Percentiles rank a stretch among this genome's conserved stretches.
These are phyloP conservation scores for Ctenopoma kingsleyae DNA, from an alignment of 2,797 vertebrate species.

Conservation along the genomic window DNA sequence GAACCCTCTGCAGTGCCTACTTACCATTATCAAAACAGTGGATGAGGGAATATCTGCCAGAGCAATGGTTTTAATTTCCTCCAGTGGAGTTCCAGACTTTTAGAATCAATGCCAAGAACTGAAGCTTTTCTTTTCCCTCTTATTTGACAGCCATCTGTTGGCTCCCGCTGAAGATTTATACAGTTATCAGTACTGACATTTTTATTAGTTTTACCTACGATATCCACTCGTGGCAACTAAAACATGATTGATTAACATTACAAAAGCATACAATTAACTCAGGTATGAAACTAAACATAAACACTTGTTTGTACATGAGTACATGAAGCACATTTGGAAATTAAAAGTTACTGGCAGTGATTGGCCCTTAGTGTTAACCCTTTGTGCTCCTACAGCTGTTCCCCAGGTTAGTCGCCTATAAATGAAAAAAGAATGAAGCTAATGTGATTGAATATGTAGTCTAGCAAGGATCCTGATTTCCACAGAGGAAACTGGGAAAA, in stretches of 20 bases:
- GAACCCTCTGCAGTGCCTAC: background rate
- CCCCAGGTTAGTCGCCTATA: background rate
- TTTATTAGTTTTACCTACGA: background rate
- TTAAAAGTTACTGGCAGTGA: background rate
- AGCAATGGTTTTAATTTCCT: conserved; percentile 41
- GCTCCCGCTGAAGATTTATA: conserved; percentile 26
- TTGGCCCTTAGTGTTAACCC: background rate
- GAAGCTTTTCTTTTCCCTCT: conserved; percentile 26
- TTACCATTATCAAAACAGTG: conserved; percentile 17
- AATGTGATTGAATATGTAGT: conserved; percentile 22
- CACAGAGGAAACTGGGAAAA: conserved; percentile 9
- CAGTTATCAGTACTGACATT: conserved; percentile 4
- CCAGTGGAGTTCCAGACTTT: conserved; percentile 22
- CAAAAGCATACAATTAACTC: background rate
- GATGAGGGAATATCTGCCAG: conserved; percentile 30
- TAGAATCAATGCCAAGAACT: conserved; percentile 25
- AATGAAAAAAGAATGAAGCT: conserved; percentile 27
- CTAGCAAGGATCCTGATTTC: background rate
- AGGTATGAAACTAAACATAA: no score
- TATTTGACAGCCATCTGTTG: conserved; percentile 59
- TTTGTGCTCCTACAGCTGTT: background rate
- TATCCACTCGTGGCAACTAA: background rate
- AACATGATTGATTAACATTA: background rate
- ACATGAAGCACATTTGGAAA: background rate
- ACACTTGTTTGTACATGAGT: background rate